Evolutionary conservation across 1,140 invertebrate genomes (phyloP).

Genomic region (Drosophila kurseongensis): DNA sequence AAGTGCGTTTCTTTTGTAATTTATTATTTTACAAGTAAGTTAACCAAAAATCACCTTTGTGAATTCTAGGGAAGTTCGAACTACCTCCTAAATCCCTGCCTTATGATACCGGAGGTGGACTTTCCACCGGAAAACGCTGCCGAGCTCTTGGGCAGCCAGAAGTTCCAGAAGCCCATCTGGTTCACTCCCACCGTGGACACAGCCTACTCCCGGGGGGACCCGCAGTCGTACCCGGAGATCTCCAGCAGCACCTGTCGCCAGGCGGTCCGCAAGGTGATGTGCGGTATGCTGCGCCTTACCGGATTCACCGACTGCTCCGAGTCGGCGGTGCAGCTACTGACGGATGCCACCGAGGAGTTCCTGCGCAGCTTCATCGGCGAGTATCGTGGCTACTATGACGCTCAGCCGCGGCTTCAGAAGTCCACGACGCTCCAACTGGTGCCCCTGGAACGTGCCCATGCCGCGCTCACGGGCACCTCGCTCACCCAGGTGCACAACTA

Average conservation of each 20-base stretch:
- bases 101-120: slow-evolving; percentile 83
- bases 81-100: slow-evolving; percentile 80
- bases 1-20: no score
- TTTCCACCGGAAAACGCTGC: slow-evolving; percentile 82
- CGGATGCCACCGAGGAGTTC: slow-evolving; percentile 77
- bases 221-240: slow-evolving; percentile 64
- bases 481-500: slow-evolving; percentile 80
- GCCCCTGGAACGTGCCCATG: slow-evolving; percentile 72
- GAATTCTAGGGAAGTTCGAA: slow-evolving; percentile 68
- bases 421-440: slow-evolving; percentile 50
- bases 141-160: slow-evolving; percentile 71
- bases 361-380: slow-evolving; percentile 64
- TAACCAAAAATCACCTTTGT: not conserved
- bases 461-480: slow-evolving; percentile 66
- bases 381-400: slow-evolving; percentile 57
- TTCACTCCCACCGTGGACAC: slow-evolving; percentile 76
- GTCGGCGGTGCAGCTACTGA: slow-evolving; percentile 69
- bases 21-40: not conserved
- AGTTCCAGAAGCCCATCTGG: slow-evolving; percentile 83
- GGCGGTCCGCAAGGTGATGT: slow-evolving; percentile 73
- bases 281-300: slow-evolving; percentile 73
- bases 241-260: slow-evolving; percentile 54
- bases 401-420: slow-evolving; percentile 26
- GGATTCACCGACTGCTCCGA: slow-evolving; percentile 82
- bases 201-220: slow-evolving; percentile 67